These are phyloP conservation scores for Eudemis profundana DNA, from an alignment of 2,888 invertebrate genomes.

Conservation along the genomic window DNA sequence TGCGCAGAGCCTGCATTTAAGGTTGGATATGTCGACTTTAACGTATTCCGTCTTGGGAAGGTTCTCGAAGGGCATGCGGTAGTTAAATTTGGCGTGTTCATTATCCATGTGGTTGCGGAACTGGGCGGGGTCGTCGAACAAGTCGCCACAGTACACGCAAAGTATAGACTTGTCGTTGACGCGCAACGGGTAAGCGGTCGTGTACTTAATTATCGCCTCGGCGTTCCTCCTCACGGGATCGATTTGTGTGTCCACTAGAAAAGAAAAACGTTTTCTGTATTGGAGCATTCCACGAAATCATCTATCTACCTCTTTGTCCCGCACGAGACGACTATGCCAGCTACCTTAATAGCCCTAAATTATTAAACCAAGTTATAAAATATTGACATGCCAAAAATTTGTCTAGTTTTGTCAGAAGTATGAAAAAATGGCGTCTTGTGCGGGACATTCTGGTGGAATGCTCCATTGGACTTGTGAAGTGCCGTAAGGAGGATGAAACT, in stretches of 20 bases:
- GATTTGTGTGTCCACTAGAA: slow-evolving; percentile 43
- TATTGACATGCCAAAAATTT: too few species aligned
- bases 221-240: slow-evolving; percentile 54
- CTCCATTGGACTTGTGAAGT: too few species aligned
- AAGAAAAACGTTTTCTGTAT: slow-evolving; percentile 45
- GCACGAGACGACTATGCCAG: too few species aligned
- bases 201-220: slow-evolving; percentile 50
- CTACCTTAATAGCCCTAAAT: too few species aligned
- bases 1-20: slow-evolving; percentile 43
- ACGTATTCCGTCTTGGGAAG: slow-evolving; percentile 43
- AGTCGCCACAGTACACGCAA: slow-evolving; percentile 47
- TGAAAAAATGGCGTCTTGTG: too few species aligned
- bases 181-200: slow-evolving; percentile 53
- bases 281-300: slow-evolving; percentile 1
- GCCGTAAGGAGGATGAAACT: too few species aligned
- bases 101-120: slow-evolving; percentile 45
- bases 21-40: slow-evolving; percentile 44
- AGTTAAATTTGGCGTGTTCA: slow-evolving; percentile 40
- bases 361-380: too few species aligned
- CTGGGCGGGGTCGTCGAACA: slow-evolving; percentile 34
- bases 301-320: too few species aligned
- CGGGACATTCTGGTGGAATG: too few species aligned
- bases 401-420: too few species aligned
- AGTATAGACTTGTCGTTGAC: slow-evolving; percentile 48
- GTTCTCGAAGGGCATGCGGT: slow-evolving; percentile 36